Conservation (phyloP, 2,113 vertebrate genomes). For the Grammatotria lemairii region DNA sequence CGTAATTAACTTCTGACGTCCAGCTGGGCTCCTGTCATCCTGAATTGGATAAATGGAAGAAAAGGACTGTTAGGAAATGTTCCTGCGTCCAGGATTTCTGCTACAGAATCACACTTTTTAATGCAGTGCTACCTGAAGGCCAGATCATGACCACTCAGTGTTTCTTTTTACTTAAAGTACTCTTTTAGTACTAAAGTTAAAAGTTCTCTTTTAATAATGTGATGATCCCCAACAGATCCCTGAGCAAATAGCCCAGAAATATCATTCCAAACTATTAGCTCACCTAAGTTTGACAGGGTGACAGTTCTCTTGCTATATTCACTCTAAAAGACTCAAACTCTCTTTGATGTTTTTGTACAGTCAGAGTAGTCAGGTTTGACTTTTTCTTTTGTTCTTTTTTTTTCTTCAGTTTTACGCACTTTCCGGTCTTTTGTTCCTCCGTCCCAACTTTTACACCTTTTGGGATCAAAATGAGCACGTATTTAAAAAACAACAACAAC, state of each 20-base stretch:
- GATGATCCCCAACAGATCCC: not conserved
- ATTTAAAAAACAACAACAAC: not conserved
- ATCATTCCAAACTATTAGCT: not conserved
- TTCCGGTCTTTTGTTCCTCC: accelerated
- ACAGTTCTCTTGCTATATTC: not conserved
- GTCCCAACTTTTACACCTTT: not conserved
- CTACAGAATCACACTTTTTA: not conserved
- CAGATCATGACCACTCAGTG: not conserved
- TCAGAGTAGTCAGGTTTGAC: accelerated
- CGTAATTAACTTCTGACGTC: not conserved
- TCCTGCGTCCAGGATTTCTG: not conserved
- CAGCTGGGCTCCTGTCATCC: not conserved
- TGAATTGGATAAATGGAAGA: not conserved
- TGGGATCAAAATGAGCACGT: not conserved
- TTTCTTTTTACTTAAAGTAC: not conserved
- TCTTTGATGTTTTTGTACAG: not conserved
- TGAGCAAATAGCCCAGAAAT: not conserved
- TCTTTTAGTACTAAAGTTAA: not conserved
- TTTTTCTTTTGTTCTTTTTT: not conserved
- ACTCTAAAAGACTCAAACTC: not conserved
- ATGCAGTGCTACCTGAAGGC: not conserved
- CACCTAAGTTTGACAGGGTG: not conserved
- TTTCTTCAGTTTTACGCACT: not conserved
- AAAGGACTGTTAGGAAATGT: not conserved
- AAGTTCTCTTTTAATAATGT: not conserved